These are phyloP conservation scores for Neotragus moschatus DNA, from an alignment of 2,113 vertebrate genomes.

Conservation along the genomic window DNA sequence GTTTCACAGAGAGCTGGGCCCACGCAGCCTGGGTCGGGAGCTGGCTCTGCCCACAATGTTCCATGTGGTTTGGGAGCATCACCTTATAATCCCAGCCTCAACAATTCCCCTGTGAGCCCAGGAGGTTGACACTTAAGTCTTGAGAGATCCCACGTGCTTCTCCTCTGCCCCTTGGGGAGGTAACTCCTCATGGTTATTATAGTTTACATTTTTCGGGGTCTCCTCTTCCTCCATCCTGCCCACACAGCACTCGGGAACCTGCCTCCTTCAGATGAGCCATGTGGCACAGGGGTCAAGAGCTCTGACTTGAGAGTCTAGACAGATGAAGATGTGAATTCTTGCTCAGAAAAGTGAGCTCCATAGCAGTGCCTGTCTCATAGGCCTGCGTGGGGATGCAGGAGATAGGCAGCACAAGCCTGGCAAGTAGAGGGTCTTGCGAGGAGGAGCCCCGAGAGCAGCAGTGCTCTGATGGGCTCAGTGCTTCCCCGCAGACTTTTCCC, in stretches of 20 bases:
- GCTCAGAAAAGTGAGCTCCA: not conserved
- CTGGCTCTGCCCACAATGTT: not conserved
- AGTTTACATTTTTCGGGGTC: too few relatives aligned
- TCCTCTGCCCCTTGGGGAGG: not conserved
- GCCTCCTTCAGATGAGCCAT: too few relatives aligned
- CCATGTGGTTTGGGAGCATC: not conserved
- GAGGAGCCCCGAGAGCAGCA: not conserved
- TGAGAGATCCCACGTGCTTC: not conserved
- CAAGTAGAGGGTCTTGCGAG: not conserved
- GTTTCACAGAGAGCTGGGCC: not conserved
- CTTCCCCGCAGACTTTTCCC: not conserved
- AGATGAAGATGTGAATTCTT: not conserved
- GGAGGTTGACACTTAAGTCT: not conserved
- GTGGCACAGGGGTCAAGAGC: not conserved
- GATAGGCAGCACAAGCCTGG: not conserved
- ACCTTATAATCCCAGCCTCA: not conserved
- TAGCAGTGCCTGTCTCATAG: not conserved
- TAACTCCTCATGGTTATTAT: not conserved
- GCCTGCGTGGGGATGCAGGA: not conserved
- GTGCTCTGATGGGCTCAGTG: not conserved
- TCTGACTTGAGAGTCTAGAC: not conserved
- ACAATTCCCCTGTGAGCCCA: not conserved
- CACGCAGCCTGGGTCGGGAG: rapidly evolving
- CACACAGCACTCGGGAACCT: not conserved
- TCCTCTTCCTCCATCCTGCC: rapidly evolving